These are phyloP conservation scores for Heterodera carotae DNA, from an alignment of 1,140 invertebrate species.

Conservation along the genomic window DNA sequence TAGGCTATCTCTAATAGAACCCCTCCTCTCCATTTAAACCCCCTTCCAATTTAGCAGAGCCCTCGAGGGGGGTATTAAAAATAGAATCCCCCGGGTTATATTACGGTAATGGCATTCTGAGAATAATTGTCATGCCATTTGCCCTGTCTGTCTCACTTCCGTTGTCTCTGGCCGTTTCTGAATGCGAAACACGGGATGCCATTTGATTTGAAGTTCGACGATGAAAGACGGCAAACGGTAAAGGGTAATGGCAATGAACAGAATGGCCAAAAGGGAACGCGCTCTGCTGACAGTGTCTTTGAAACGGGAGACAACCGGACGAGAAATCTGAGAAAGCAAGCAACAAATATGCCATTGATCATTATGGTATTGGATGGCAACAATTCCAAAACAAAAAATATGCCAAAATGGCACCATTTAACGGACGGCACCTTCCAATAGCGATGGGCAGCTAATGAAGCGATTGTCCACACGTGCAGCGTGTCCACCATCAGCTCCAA, in stretches of 20 bases:
- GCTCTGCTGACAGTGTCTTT: constrained; percentile 60
- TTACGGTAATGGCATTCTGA: constrained; percentile 4
- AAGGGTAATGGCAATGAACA: constrained; percentile 52
- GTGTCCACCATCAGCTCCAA: constrained; percentile 58
- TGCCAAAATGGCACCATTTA: too few species aligned
- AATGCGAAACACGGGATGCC: constrained; percentile 50
- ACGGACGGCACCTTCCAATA: constrained; percentile 65
- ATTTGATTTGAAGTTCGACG: constrained; percentile 57
- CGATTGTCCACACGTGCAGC: constrained; percentile 64
- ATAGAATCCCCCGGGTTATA: too few species aligned
- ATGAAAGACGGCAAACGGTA: constrained; percentile 62
- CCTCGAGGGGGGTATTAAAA: too few species aligned
- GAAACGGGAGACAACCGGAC: constrained; percentile 61
- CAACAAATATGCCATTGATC: not conserved
- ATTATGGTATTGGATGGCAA: constrained; percentile 19
- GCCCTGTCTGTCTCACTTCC: constrained; percentile 50
- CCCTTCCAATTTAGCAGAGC: too few species aligned
- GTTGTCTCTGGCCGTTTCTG: constrained; percentile 54
- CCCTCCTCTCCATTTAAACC: too few species aligned
- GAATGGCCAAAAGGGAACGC: constrained; percentile 48
- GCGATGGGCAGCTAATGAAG: constrained; percentile 60
- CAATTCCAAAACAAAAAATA: not conserved
- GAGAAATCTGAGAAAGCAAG: constrained; percentile 56
- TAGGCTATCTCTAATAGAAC: too few species aligned
- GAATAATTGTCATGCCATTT: not conserved